Base-by-base conservation (phyloP, 2,113 vertebrate species). In the Hemichromis elongatus region DNA sequence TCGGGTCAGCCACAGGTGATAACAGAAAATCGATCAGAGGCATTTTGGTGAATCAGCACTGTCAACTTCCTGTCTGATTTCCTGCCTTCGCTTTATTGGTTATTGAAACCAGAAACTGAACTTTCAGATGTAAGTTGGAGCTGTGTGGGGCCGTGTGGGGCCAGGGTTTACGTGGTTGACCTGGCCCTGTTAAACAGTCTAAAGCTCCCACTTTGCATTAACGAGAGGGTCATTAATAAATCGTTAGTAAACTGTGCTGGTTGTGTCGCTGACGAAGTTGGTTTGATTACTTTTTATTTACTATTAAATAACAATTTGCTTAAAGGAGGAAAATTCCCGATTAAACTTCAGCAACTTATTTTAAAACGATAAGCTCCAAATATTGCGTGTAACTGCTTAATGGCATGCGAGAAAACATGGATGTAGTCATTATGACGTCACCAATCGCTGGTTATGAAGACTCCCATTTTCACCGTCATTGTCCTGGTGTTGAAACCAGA, bases 1-100 rank as follows among this genome's bases (percentile, higher is more conserved):
- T 1, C 53, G 66, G 26, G 40, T 56, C 85, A 83, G 92, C 93
- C 54, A 94, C 92, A 94, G 94, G 92, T 94, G 91, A 93, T 61
- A 7, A 26, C 21, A 82, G 53, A 19, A n/a, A 35, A 87, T 87
- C 90, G 89, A 92, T 85, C n/a, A 7, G 2, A 53, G 1, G 3
- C 28, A 50, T 26, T 63, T 59, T 4, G 56, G n/a, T 87, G 89
- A 87, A 37, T 83, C 77, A 80, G 84, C 88, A 24, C 37, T 80
- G 19, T n/a, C 10, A n/a, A 73, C 82, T 83, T 83, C 77, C 59
- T 63, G 57, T 42, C 53, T 73, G 66, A 73, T 26, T 26, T 73
- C 66, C 66, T 47, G 40, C 40, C 42, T 73, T 18, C 40, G 26
- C 40, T 45, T 45, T 45, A 45, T 26, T 68, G 37, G 66, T 45